A percentile compares a stretch with the other conserved stretches of the same genome.
Evolutionary conservation across 2,113 vertebrate genomes (phyloP).

Genomic region (Nibea albiflora): DNA sequence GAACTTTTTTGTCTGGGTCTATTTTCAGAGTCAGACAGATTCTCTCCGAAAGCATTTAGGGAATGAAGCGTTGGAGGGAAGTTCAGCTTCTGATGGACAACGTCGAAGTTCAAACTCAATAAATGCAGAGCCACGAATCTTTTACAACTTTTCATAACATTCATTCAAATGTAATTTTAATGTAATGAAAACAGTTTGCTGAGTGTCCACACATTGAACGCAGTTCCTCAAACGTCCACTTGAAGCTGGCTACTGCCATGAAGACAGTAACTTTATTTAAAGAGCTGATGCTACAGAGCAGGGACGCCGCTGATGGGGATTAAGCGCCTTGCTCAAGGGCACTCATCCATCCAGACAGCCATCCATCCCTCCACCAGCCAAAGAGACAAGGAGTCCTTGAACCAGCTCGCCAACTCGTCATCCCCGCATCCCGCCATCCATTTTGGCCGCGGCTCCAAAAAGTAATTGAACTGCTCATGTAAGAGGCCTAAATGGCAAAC

Average conservation of each 20-base stretch:
- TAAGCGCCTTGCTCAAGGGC: conserved; percentile 65
- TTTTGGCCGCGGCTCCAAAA: conserved; percentile 62
- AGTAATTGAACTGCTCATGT: conserved; percentile 70
- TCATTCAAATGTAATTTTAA: background rate
- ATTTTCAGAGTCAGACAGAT: conserved; percentile 11
- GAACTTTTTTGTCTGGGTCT: conserved; percentile 27
- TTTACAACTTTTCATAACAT: background rate
- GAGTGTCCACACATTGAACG: too few relatives aligned
- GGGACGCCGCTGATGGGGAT: conserved; percentile 38
- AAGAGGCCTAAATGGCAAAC: conserved; percentile 52
- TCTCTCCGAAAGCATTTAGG: background rate
- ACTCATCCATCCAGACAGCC: conserved; percentile 50
- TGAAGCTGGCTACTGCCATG: too few relatives aligned
- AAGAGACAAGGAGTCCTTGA: conserved; percentile 70
- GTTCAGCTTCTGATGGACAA: background rate
- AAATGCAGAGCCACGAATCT: too few relatives aligned
- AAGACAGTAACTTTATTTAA: conserved; percentile 8
- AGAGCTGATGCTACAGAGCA: conserved; percentile 19
- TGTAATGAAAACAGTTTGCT: too few relatives aligned
- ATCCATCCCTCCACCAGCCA: conserved; percentile 55
- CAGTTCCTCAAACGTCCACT: too few relatives aligned
- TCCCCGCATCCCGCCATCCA: conserved; percentile 56
- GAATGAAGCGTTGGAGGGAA: background rate
- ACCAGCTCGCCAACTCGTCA: conserved; percentile 51
- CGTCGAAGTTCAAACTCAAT: background rate